Percentiles rank a stretch among this genome's conserved stretches.
phyloP scores from a whole-genome alignment of 2,113 vertebrate species.

The Pseudopipra pipra region DNA sequence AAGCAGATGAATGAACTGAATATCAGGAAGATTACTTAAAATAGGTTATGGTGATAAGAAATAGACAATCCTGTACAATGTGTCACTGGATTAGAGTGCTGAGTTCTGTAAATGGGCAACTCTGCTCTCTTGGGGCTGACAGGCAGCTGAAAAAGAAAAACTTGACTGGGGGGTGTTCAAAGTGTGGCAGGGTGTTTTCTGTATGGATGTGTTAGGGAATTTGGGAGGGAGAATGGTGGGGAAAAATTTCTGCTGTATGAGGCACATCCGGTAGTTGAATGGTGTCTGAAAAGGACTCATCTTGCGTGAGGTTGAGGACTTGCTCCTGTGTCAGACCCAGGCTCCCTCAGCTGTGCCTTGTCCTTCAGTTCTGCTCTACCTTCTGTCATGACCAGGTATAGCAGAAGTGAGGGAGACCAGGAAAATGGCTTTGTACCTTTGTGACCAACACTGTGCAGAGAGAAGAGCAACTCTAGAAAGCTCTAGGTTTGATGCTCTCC shows the following conservation, averaged over 20 bases:
- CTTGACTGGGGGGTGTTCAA: not conserved
- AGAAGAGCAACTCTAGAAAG: not conserved
- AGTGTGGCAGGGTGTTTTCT: not conserved
- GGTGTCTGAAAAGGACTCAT: not conserved
- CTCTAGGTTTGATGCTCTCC: not conserved
- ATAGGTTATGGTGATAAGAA: constrained; percentile 24
- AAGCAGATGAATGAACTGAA: constrained; percentile 59
- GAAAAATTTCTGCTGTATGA: not conserved
- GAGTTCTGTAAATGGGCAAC: constrained; percentile 2
- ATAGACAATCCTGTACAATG: not conserved
- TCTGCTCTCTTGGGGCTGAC: not conserved
- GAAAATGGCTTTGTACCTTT: not conserved
- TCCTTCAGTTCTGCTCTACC: not conserved
- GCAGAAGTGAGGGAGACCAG: not conserved
- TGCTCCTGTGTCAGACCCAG: not conserved
- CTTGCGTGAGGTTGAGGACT: not conserved
- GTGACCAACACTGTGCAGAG: not conserved
- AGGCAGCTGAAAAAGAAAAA: not conserved
- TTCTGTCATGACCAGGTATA: not conserved
- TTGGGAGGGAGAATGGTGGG: not conserved
- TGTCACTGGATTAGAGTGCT: not conserved
- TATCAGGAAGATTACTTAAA: constrained; percentile 47
- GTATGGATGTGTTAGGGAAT: not conserved
- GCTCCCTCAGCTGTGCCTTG: not conserved
- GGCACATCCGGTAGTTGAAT: not conserved